phyloP scores from a whole-genome alignment of 2,888 invertebrate species.

The Sphecodes monilicornis region DNA sequence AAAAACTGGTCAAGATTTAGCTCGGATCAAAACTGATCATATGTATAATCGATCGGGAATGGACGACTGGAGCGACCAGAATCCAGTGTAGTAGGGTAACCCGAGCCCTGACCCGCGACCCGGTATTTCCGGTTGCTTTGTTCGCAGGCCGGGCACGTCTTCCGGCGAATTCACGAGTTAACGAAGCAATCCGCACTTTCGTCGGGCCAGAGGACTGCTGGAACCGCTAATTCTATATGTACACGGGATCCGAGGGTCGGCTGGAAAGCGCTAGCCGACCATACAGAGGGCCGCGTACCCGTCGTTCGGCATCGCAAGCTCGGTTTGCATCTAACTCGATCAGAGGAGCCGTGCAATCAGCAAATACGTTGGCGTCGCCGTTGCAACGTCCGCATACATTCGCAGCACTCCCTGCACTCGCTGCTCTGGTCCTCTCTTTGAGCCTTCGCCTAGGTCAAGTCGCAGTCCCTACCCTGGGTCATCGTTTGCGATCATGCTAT shows the following conservation, averaged over 20 bases:
- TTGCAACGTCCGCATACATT: not conserved
- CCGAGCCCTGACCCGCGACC: not conserved
- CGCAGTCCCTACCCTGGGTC: not conserved
- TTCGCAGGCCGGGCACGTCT: constrained; percentile 69
- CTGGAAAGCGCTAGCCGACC: constrained; percentile 40
- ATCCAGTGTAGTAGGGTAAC: not conserved
- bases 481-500: not conserved
- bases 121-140: not conserved
- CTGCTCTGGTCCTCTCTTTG: constrained; percentile 4
- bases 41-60: not conserved
- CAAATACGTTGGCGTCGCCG: constrained; percentile 54
- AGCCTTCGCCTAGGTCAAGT: constrained; percentile 8
- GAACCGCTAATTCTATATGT: constrained; percentile 68
- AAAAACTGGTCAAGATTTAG: not conserved
- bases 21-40: too few relatives aligned
- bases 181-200: constrained; percentile 70
- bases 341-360: constrained; percentile 64
- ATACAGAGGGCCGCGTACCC: not conserved
- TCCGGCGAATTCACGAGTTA: constrained; percentile 62
- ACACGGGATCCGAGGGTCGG: constrained; percentile 44
- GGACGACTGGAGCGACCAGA: not conserved
- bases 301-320: constrained; percentile 48
- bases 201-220: constrained; percentile 48
- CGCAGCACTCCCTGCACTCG: not conserved
- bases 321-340: constrained; percentile 67